Base-by-base conservation (phyloP, 2,113 vertebrate genomes). In the Sapayoa aenigma region DNA sequence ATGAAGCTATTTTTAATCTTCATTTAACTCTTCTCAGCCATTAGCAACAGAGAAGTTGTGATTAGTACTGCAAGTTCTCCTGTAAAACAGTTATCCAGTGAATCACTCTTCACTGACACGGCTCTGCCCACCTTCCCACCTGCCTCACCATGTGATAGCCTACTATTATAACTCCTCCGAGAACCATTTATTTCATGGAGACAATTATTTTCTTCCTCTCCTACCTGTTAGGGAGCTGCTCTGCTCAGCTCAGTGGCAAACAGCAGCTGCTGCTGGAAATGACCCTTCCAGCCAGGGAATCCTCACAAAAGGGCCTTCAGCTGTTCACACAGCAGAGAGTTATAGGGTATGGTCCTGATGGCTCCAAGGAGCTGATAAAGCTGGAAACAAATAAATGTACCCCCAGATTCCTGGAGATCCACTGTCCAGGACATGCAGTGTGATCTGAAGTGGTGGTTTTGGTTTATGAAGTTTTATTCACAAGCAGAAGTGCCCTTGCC, bases 21-120 rank as follows among this genome's bases (percentile, higher is more conserved):
- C n/a, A 24, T 63, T 95, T 94, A 91, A 76, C 71, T 90, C 78
- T 91, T 85, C 78, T 60, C 59, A 91, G 58, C 78, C 85, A 94
- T 72, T 87, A 95, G 68, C 87, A 94, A 62, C 84, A 4, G 76
- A 94, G 85, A 94, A 84, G 87, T 55, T 95, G 82, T 93, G 82
- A 94, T 89, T 83, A 95, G 82, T 62, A 75, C 90, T 72, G 69
- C 0, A 1, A 87, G 90, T 49, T 96, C 93, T 94, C 74, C 78
- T 62, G 71, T 71, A 75, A 85, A 95, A 90, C 78, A 56, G 90
- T 87, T 90, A 88, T n/a, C 75, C 62, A 76, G 85, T 96, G 96
- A 96, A 94, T 95, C 90, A 93, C 53, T 94, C 82, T 79, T 76
- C 71, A 63, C 46, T 95, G 90, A 82, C 78, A 89, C 72, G 78